Evolutionary conservation across 2,888 invertebrate species (phyloP).

Genomic region (Macrophya alboannulata): DNA sequence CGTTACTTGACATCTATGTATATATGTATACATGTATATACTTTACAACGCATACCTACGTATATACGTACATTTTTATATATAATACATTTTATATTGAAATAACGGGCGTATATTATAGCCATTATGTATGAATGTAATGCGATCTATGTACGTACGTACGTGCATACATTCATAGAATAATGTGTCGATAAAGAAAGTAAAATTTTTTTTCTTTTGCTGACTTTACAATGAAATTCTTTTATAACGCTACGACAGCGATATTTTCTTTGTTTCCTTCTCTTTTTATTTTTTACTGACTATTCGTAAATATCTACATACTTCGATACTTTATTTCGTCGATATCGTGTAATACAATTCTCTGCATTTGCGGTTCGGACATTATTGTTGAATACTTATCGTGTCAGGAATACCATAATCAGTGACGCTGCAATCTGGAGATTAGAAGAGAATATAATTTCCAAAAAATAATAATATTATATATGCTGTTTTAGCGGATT

Average conservation of each 20-base stretch:
- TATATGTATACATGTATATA: background rate
- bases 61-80: background rate
- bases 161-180: background rate
- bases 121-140: background rate
- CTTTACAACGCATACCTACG: background rate
- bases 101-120: background rate
- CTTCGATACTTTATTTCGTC: background rate
- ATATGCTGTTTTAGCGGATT: conserved; percentile 1
- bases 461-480: background rate
- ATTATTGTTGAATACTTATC: background rate
- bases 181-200: background rate
- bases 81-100: background rate
- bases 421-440: background rate
- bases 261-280: background rate
- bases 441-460: background rate
- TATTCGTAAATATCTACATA: background rate
- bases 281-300: background rate
- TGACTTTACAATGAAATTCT: background rate
- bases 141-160: background rate
- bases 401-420: background rate
- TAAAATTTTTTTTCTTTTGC: background rate
- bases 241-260: background rate
- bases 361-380: background rate
- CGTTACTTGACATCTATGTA: conserved; percentile 18
- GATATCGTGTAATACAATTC: background rate